Evolutionary conservation across 2,888 invertebrate species (phyloP), one percentile per base, ranked within the genome.

Genomic region (Synergus japonicus): DNA sequence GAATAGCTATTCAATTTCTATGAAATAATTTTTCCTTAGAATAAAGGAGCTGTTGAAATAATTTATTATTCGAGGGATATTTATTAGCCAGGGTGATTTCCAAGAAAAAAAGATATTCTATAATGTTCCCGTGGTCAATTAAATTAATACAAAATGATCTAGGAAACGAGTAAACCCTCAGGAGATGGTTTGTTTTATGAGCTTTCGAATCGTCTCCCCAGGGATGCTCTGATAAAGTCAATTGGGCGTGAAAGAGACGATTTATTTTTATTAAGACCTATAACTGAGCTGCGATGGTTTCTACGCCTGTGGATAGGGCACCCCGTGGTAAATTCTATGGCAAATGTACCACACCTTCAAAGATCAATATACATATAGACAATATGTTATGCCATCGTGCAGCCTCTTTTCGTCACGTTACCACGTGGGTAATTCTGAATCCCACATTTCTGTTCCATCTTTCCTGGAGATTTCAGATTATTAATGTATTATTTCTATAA

Each of bases 211-310:
- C 81, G 67, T 80, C 80, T 79, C 77, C 80, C 81, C 76, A 77
- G 78, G 82, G 77, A 82, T 84, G 77, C 78, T 82, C 81, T 76
- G 83, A 85, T 86, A 85, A 85, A 85, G 84, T 88, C 87, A 87
- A 88, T 88, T 87, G 85, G 84, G 76, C 77, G 80, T 78, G 69
- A 84, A 84, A 81, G 79, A 83, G 82, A 85, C 88, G 85, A 87
- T 89, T 89, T 88, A 87, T 88, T 87, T 88, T 87, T 86, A 89
- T 88, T 86, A 86, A 85, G 81, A 81, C 79, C 82, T 65, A 46
- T 78, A 79, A 66, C 77, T 67, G 58, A 54, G 58, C 78, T 65
- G 49, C 69, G 46, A 73, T 83, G 79, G 76, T 76, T 83, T 84
- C 84, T 83, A 86, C 85, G 86, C 85, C 82, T 76, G 79, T 67